Conservation (phyloP, 2,113 vertebrate species). For the Cyanoramphus novaezelandiae region DNA sequence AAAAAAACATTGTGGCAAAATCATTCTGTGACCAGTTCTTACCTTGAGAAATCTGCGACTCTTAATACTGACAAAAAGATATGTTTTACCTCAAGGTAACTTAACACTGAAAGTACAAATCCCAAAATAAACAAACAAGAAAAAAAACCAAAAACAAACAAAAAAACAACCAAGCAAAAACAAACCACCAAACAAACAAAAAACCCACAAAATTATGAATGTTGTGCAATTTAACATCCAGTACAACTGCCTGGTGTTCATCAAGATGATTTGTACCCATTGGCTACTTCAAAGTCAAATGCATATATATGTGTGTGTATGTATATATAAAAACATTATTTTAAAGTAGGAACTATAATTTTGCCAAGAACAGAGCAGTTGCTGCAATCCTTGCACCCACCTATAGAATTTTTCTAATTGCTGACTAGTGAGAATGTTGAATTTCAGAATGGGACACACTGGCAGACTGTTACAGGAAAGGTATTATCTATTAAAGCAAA, state of each 20-base stretch:
- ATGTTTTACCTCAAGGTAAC: neutral
- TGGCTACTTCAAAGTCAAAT: neutral
- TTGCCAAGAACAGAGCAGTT: neutral
- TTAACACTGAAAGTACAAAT: neutral
- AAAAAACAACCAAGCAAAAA: no score
- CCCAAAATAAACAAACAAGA: neutral
- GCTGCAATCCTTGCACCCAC: accelerated
- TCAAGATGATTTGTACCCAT: neutral
- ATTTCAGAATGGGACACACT: neutral
- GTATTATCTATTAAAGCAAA: neutral
- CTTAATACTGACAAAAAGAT: neutral
- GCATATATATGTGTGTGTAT: accelerated
- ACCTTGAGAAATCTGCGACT: neutral
- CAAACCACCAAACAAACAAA: no score
- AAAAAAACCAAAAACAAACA: no score
- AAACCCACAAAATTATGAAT: neutral
- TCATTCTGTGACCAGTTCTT: neutral
- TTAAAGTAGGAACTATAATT: neutral
- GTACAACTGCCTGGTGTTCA: neutral
- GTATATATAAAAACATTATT: neutral
- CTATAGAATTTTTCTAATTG: neutral
- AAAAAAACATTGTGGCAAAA: neutral
- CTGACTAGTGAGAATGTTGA: neutral
- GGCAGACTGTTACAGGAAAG: neutral
- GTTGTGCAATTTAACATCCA: accelerated